Conservation (phyloP, 1,140 invertebrate genomes). For the Acyrthosiphon pisum region DNA sequence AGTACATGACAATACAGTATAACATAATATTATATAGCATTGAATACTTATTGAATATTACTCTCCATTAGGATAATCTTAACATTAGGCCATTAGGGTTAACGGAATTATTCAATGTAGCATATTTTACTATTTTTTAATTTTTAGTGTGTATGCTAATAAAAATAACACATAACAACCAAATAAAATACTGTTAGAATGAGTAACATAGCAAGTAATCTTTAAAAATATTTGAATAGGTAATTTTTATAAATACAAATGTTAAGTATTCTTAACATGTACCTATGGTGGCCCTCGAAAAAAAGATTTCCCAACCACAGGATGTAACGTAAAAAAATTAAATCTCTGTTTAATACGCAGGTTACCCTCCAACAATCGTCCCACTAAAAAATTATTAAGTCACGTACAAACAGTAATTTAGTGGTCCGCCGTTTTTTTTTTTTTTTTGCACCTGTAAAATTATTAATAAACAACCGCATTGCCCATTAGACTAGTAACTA, state of each 20-base stretch:
- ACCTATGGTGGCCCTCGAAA: neutral
- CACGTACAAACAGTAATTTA: slow-evolving; percentile 8
- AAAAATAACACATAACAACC: neutral
- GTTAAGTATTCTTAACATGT: neutral
- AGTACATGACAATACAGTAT: neutral
- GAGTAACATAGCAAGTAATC: neutral
- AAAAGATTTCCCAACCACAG: neutral
- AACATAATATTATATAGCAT: no score
- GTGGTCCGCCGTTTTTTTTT: neutral
- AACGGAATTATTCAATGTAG: neutral
- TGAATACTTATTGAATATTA: neutral
- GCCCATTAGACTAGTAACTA: neutral
- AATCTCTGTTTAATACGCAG: neutral
- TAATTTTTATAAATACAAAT: neutral
- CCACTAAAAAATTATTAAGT: neutral
- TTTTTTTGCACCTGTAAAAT: neutral
- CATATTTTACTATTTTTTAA: neutral
- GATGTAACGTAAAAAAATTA: neutral
- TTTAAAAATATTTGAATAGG: neutral
- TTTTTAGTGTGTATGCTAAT: neutral
- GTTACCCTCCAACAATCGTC: neutral
- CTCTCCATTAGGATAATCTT: neutral
- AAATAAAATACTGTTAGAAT: neutral
- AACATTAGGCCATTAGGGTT: neutral
- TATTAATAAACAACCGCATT: neutral